These are phyloP conservation scores for Gambusia yucatana DNA, from an alignment of 2,797 vertebrate genomes.

Conservation along the genomic window DNA sequence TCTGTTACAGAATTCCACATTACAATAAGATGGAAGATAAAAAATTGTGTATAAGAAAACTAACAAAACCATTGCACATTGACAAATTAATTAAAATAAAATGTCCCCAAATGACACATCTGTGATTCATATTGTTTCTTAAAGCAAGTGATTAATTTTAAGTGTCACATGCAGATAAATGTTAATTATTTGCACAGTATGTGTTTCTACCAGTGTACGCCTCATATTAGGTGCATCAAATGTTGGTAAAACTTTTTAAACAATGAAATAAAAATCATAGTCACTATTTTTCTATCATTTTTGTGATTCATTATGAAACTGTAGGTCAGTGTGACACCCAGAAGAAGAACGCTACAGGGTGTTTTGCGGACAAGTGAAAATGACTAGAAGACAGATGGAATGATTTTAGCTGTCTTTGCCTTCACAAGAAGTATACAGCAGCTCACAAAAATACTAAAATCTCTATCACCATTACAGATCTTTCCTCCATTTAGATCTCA, in stretches of 20 bases:
- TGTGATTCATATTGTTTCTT: conserved; percentile 21
- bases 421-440: conserved; percentile 29
- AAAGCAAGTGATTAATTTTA: not conserved
- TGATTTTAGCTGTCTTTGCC: not conserved
- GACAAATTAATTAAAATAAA: conserved; percentile 39
- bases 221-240: not conserved
- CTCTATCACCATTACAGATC: not conserved
- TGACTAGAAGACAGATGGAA: conserved; percentile 16
- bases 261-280: conserved; percentile 40
- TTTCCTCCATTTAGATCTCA: not conserved
- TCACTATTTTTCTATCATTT: conserved; percentile 9
- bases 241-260: conserved; percentile 16
- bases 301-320: conserved; percentile 25
- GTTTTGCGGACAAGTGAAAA: conserved; percentile 12
- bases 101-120: conserved; percentile 36
- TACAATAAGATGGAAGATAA: conserved; percentile 55
- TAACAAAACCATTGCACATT: conserved; percentile 61
- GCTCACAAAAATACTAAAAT: conserved; percentile 46
- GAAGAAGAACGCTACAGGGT: conserved; percentile 33
- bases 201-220: not conserved
- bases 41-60: conserved; percentile 52
- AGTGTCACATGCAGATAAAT: not conserved
- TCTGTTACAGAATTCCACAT: conserved; percentile 31
- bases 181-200: not conserved
- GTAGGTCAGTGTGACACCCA: conserved; percentile 64